These are phyloP conservation scores for Stictonetta naevosa DNA, from an alignment of 2,113 vertebrate genomes.

Conservation along the genomic window DNA sequence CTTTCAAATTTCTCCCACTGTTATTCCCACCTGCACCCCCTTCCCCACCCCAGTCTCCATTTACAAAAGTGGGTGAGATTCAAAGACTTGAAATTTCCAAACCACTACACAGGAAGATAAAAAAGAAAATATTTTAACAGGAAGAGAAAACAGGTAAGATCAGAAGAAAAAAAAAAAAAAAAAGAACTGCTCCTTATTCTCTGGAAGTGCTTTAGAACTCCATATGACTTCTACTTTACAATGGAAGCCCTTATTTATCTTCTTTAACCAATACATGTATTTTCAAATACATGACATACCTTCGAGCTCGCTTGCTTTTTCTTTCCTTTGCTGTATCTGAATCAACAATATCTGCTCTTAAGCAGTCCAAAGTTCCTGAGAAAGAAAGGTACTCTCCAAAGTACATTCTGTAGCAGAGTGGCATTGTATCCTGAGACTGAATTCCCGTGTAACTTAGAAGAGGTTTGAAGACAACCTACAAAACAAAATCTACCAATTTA, in stretches of 20 bases:
- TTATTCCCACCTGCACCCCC: not conserved
- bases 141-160: not conserved
- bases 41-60: not conserved
- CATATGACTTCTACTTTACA: not conserved
- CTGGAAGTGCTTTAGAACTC: not conserved
- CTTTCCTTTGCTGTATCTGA: slow-evolving; percentile 96
- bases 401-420: slow-evolving; percentile 96
- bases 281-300: slow-evolving; percentile 71
- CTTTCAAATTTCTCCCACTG: not conserved
- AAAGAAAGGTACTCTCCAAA: slow-evolving; percentile 97
- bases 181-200: not conserved
- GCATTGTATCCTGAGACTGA: slow-evolving; percentile 91
- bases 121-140: not conserved
- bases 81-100: not conserved
- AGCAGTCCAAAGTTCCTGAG: slow-evolving; percentile 94
- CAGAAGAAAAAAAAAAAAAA: not conserved
- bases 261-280: not conserved
- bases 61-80: not conserved
- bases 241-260: not conserved
- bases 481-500: slow-evolving; percentile 15
- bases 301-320: slow-evolving; percentile 89
- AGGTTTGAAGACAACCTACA: slow-evolving; percentile 96
- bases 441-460: slow-evolving; percentile 93
- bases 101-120: not conserved
- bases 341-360: slow-evolving; percentile 96